These are phyloP conservation scores for Diglossa brunneiventris DNA, from an alignment of 2,113 vertebrate genomes.

Conservation along the genomic window DNA sequence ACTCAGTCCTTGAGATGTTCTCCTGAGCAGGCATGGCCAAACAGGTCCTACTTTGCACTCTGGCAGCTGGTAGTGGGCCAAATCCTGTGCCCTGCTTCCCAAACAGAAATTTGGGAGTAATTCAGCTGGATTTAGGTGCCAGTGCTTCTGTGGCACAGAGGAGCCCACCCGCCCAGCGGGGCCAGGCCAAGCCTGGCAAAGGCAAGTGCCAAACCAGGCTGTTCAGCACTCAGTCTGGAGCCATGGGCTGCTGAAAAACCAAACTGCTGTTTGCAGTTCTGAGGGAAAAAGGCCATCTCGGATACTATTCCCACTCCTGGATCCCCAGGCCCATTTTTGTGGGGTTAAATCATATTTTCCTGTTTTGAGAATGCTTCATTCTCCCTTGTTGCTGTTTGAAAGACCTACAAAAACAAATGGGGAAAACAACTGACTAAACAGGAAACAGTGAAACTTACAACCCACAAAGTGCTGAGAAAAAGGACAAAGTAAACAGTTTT, in stretches of 20 bases:
- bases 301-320: not conserved
- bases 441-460: slow-evolving; percentile 48
- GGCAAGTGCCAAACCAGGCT: not conserved
- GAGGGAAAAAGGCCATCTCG: not conserved
- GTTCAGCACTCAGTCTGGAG: not conserved
- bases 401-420: slow-evolving; percentile 55
- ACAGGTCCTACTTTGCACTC: not conserved
- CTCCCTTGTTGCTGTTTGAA: slow-evolving; percentile 54
- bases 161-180: not conserved
- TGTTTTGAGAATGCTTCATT: slow-evolving; percentile 54
- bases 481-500: slow-evolving; percentile 35
- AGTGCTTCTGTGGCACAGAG: not conserved
- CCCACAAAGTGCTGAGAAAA: slow-evolving; percentile 54
- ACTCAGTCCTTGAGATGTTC: not conserved
- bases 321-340: slow-evolving; percentile 57
- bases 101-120: not conserved
- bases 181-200: not conserved
- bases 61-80: not conserved
- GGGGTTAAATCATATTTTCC: slow-evolving; percentile 68
- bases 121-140: not conserved
- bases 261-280: not conserved
- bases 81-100: not conserved
- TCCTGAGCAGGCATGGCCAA: not conserved
- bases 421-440: slow-evolving; percentile 69
- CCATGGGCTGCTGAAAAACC: not conserved